phyloP scores from a whole-genome alignment of 2,888 invertebrate genomes.

The Alitta virens region DNA sequence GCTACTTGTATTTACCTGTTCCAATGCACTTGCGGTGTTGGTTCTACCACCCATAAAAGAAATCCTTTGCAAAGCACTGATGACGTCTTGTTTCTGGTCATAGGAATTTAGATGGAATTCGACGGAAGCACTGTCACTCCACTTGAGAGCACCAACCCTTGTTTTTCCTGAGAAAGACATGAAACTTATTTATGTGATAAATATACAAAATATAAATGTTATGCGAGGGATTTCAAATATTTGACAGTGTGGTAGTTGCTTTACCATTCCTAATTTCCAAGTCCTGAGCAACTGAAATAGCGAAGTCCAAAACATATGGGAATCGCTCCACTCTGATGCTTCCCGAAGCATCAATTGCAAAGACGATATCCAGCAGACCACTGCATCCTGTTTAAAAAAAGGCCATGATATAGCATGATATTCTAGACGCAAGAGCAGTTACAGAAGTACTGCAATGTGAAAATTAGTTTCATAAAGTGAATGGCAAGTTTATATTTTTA shows the following conservation, averaged over 20 bases:
- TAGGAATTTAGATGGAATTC: slow-evolving; percentile 24
- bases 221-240: too few species aligned
- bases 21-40: slow-evolving; percentile 7
- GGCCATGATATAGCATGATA: too few species aligned
- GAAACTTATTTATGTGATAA: too few species aligned
- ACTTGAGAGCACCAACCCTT: slow-evolving; percentile 21
- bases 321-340: slow-evolving; percentile 25
- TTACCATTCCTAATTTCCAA: slow-evolving; percentile 16
- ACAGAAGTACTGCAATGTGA: too few species aligned
- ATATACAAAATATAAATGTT: too few species aligned
- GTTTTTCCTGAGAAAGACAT: background rate
- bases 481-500: too few species aligned
- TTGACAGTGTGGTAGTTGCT: too few species aligned
- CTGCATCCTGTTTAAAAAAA: slow-evolving; percentile 16
- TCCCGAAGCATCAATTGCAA: slow-evolving; percentile 27
- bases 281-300: slow-evolving; percentile 9
- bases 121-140: slow-evolving; percentile 24
- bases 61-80: slow-evolving; percentile 13
- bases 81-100: slow-evolving; percentile 21
- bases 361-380: slow-evolving; percentile 20
- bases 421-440: too few species aligned
- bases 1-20: too few species aligned
- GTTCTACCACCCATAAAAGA: slow-evolving; percentile 16
- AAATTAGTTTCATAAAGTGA: too few species aligned
- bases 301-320: slow-evolving; percentile 18